These are phyloP conservation scores for Hippocampus mohnikei DNA, from an alignment of 2,113 vertebrate species.

Conservation along the genomic window DNA sequence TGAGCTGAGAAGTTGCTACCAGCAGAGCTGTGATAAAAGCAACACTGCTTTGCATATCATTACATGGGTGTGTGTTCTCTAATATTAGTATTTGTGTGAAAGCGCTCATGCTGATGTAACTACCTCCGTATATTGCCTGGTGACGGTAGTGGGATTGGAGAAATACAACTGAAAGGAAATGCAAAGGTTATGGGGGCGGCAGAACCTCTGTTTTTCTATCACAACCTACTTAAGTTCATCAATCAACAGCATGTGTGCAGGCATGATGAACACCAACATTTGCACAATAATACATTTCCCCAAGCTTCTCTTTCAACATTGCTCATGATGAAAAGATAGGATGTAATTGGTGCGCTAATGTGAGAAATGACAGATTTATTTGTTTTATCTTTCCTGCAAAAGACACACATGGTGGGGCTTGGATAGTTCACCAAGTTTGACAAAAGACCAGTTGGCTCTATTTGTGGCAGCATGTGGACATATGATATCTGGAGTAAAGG, in stretches of 20 bases:
- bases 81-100: slow-evolving; percentile 1
- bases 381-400: slow-evolving; percentile 8
- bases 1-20: slow-evolving; percentile 20
- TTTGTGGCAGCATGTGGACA: slow-evolving; percentile 39
- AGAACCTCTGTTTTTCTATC: slow-evolving; percentile 8
- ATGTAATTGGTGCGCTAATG: neutral
- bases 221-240: slow-evolving; percentile 12
- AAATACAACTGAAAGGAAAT: slow-evolving; percentile 27
- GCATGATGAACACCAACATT: neutral
- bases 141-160: slow-evolving; percentile 12
- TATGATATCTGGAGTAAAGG: slow-evolving; percentile 41
- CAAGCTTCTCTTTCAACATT: slow-evolving; percentile 3
- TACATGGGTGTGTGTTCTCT: slow-evolving; percentile 16
- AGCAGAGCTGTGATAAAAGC: slow-evolving; percentile 18
- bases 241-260: neutral
- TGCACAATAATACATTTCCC: slow-evolving; percentile 11
- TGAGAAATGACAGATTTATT: slow-evolving; percentile 7
- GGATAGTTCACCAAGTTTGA: slow-evolving; percentile 12
- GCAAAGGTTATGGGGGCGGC: slow-evolving; percentile 1
- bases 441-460: slow-evolving; percentile 19
- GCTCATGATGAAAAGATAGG: slow-evolving; percentile 4
- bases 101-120: neutral
- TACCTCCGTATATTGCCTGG: neutral
- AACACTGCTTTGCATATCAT: slow-evolving; percentile 4
- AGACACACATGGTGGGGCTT: slow-evolving; percentile 6